A percentile compares a stretch with the other conserved stretches of the same genome.
These are phyloP conservation scores for Drymodes brunneopygia DNA, from an alignment of 2,113 vertebrate genomes.

Conservation along the genomic window DNA sequence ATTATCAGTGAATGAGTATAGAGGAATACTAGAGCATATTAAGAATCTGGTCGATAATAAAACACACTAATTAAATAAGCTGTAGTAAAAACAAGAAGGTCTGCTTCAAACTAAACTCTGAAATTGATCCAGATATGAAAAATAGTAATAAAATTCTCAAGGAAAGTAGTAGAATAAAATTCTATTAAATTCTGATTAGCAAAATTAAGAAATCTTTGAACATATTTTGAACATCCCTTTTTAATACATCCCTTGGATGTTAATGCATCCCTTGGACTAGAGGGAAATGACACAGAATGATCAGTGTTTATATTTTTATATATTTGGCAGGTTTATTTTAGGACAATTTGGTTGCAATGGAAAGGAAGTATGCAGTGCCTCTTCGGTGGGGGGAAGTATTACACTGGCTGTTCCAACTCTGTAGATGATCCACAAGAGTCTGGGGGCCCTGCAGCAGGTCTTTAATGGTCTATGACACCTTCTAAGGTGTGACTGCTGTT, in stretches of 20 bases:
- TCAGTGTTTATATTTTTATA: not conserved
- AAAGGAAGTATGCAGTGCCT: not conserved
- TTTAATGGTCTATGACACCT: no score
- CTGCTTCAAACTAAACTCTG: not conserved
- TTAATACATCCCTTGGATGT: not conserved
- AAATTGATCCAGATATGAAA: not conserved
- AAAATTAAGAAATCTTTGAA: not conserved
- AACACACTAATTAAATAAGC: not conserved
- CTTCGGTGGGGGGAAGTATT: no score
- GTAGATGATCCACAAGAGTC: rapidly evolving
- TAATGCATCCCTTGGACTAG: not conserved
- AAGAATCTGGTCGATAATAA: not conserved
- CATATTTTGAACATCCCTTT: not conserved
- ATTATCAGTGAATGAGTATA: not conserved
- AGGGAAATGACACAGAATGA: not conserved
- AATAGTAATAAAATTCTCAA: not conserved
- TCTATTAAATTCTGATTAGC: not conserved
- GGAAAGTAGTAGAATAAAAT: not conserved
- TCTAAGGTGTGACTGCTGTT: not conserved
- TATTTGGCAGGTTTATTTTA: not conserved
- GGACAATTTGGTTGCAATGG: not conserved
- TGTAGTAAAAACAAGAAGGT: not conserved
- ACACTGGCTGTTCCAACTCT: not conserved
- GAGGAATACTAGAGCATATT: not conserved
- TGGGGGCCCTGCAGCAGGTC: not conserved